A percentile compares a stretch with the other conserved stretches of the same genome.
Evolutionary conservation across 2,888 invertebrate species (phyloP).

Genomic region (Choristoneura rosaceana): DNA sequence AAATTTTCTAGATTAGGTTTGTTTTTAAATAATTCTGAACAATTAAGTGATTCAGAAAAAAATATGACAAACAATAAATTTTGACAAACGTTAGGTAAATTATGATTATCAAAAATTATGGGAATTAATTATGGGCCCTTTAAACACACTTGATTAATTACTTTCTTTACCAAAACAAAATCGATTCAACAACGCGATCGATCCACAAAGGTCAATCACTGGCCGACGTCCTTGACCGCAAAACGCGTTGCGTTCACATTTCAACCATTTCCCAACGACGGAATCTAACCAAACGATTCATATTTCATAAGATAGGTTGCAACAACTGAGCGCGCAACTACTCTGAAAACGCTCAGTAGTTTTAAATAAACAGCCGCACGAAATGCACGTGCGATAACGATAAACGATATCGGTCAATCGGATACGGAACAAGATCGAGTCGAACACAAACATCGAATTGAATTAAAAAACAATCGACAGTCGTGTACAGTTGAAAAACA

Average conservation of each 20-base stretch:
- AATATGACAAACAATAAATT: no score
- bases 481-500: no score
- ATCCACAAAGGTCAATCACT: constrained; percentile 41
- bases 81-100: no score
- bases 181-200: constrained; percentile 27
- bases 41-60: no score
- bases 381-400: constrained; percentile 13
- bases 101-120: no score
- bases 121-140: no score
- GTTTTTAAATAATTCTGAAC: no score
- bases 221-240: constrained; percentile 73
- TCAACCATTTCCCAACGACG: constrained; percentile 72
- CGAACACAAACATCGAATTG: background rate
- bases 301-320: constrained; percentile 74
- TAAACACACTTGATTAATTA: background rate
- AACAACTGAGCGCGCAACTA: constrained; percentile 44
- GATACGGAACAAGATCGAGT: background rate
- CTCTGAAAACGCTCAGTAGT: constrained; percentile 39
- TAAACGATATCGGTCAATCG: constrained; percentile 8
- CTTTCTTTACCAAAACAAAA: constrained; percentile 15
- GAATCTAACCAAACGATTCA: constrained; percentile 78
- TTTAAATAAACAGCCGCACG: constrained; percentile 23
- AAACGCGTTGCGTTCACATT: constrained; percentile 76
- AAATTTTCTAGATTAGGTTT: no score
- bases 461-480: background rate